phyloP scores from a whole-genome alignment of 2,797 vertebrate species.

The Leucoraja ocellata region DNA sequence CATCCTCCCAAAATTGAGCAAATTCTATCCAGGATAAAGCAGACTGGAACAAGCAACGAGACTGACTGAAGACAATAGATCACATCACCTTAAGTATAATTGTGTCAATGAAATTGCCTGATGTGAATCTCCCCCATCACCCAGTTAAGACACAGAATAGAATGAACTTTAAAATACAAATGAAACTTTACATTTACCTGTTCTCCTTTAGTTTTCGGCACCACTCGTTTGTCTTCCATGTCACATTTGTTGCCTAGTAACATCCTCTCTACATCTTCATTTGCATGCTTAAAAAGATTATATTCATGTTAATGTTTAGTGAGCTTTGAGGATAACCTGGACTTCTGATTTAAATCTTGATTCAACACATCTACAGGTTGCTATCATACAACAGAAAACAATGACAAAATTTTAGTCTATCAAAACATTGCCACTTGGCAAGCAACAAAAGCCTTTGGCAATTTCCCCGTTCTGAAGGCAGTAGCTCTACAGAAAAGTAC shows the following conservation, averaged over 20 bases:
- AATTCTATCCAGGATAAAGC: not conserved
- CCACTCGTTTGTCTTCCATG: slow-evolving; percentile 97
- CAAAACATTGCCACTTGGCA: not conserved
- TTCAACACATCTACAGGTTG: not conserved
- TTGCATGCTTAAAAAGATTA: slow-evolving; percentile 76
- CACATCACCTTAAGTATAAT: not conserved
- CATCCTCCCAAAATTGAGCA: not conserved
- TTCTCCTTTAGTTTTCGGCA: slow-evolving; percentile 93
- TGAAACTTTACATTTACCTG: slow-evolving; percentile 63
- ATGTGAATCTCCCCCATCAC: too few relatives aligned
- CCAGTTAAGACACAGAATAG: too few relatives aligned
- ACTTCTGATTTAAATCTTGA: not conserved
- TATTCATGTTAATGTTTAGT: not conserved
- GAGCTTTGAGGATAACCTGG: not conserved
- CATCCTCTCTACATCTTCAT: slow-evolving; percentile 98
- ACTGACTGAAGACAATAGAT: not conserved
- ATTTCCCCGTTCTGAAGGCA: not conserved
- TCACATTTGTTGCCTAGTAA: slow-evolving; percentile 99
- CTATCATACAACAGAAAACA: not conserved
- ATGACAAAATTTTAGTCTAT: not conserved
- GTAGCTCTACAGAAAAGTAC: too few relatives aligned
- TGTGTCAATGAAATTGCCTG: too few relatives aligned
- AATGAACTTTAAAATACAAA: too few relatives aligned
- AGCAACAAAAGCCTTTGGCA: not conserved
- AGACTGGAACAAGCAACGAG: not conserved